Evolutionary conservation across 2,888 invertebrate genomes (phyloP), one percentile per base, ranked within the genome.

Genomic region (Alloplasta piceator): DNA sequence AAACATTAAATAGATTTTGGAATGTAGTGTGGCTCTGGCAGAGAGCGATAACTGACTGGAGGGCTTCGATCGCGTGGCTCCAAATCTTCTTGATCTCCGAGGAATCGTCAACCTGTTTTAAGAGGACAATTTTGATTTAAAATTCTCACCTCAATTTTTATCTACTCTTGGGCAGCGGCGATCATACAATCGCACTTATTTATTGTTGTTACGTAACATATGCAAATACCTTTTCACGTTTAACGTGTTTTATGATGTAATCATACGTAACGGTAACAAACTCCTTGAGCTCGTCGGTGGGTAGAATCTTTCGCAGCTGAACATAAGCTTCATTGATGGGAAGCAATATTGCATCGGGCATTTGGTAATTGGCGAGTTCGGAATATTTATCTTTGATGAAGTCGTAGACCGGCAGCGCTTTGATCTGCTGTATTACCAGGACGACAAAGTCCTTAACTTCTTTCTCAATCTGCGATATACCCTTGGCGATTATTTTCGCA

Each of bases 11-110:
- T 0, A 93, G 71, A 82, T 92, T 92, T 70, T 92, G 90, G 36
- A 90, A 66, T 10, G 91, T 88, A 70, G 93, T 90, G 58, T 93
- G 93, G 0, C 90, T 87, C 74, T 93, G 92, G 12, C 94, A 75
- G 64, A 93, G 92, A 78, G 92, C 91, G 12, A 94, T 80, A 36
- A 95, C 60, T 0, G 95, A 95, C 2, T 94, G 93, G n/a, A 95
- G 66, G 0, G 95, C 95, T 10, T 93, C 92, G 0, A 95, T 84
- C 4, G 95, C 90, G 71, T 94, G 93, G 68, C 93, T 92, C 86
- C 94, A 94, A 5, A 97, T 93, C n/a, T 93, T 93, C 83, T 95
- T 94, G 0, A 96, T 88, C 74, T 95, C 94, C 73, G 93, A 94
- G 1, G 93, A 88, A 85, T 97, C 96, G 86, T 97, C 94, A 0